Conservation (phyloP, 2,797 vertebrate genomes). For the Schizopygopsis malacanthus region DNA sequence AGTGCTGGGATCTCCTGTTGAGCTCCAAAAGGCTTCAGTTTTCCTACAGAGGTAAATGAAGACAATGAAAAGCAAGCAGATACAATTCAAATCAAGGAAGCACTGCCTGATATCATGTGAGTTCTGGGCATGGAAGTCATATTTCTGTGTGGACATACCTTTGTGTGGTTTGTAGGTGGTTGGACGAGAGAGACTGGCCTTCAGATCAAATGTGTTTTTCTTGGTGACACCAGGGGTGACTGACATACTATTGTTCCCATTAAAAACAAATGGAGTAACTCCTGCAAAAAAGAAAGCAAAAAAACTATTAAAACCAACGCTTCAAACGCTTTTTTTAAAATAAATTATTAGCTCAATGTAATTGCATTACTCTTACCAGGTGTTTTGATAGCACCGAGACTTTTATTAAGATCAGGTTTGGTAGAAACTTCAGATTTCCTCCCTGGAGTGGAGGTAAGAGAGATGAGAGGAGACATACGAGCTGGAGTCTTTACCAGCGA, state of each 20-base stretch:
- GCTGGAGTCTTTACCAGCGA: constrained; percentile 90
- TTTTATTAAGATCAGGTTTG: constrained; percentile 61
- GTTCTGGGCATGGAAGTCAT: neutral
- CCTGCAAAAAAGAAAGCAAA: constrained; percentile 64
- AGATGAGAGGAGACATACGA: constrained; percentile 78
- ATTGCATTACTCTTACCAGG: constrained; percentile 65
- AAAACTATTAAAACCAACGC: neutral
- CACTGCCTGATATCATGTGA: neutral
- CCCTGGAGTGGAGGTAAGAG: constrained; percentile 70
- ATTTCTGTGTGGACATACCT: constrained; percentile 73
- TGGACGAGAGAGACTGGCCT: constrained; percentile 90
- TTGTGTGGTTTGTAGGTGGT: constrained; percentile 91
- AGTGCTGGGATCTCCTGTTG: constrained; percentile 76
- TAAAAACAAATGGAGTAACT: constrained; percentile 81
- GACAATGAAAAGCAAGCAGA: neutral
- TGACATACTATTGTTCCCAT: constrained; percentile 68
- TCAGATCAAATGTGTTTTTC: constrained; percentile 87
- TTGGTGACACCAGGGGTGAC: constrained; percentile 80
- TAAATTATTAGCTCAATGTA: neutral
- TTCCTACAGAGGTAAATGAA: constrained; percentile 76
- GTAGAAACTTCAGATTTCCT: constrained; percentile 39
- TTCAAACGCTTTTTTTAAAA: neutral
- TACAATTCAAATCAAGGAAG: neutral
- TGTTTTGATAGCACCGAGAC: constrained; percentile 62
- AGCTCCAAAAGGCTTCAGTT: constrained; percentile 87